Conservation (phyloP, 2,797 vertebrate species). For the Telmatherina bonti region DNA sequence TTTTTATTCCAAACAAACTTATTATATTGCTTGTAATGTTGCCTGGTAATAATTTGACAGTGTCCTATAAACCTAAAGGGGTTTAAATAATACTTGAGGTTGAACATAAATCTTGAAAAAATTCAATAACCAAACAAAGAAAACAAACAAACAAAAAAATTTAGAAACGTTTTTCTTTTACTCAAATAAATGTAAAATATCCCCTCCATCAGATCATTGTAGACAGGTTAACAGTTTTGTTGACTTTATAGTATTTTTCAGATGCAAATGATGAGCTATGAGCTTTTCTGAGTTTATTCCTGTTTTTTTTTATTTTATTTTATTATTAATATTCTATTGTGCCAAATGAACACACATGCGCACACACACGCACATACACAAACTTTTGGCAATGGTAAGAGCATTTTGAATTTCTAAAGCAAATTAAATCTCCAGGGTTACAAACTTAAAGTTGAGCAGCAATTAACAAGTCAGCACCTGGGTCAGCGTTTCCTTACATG, state of each 20-base stretch:
- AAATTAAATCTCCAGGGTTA: too few species aligned
- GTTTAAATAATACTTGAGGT: constrained; percentile 13
- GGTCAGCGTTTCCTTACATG: not conserved
- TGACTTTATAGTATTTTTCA: constrained; percentile 29
- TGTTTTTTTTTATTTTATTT: not conserved
- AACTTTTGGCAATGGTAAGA: constrained; percentile 17
- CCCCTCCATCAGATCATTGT: constrained; percentile 69
- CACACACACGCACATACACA: constrained; percentile 8
- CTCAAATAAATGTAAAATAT: constrained; percentile 48
- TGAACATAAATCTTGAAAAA: not conserved
- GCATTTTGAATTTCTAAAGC: constrained; percentile 17
- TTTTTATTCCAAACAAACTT: not conserved
- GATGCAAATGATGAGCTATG: constrained; percentile 8
- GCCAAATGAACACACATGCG: not conserved
- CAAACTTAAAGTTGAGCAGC: too few species aligned
- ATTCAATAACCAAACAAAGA: not conserved
- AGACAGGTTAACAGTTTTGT: constrained; percentile 58
- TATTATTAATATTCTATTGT: not conserved
- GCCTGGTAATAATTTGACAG: not conserved
- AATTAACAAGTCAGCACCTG: not conserved
- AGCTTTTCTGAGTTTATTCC: not conserved
- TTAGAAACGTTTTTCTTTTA: too few species aligned
- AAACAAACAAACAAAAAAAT: too few species aligned
- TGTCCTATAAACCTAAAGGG: not conserved
- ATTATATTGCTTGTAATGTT: not conserved